These are phyloP conservation scores for Novumbra hubbsi DNA, from an alignment of 2,797 vertebrate genomes.

Conservation along the genomic window DNA sequence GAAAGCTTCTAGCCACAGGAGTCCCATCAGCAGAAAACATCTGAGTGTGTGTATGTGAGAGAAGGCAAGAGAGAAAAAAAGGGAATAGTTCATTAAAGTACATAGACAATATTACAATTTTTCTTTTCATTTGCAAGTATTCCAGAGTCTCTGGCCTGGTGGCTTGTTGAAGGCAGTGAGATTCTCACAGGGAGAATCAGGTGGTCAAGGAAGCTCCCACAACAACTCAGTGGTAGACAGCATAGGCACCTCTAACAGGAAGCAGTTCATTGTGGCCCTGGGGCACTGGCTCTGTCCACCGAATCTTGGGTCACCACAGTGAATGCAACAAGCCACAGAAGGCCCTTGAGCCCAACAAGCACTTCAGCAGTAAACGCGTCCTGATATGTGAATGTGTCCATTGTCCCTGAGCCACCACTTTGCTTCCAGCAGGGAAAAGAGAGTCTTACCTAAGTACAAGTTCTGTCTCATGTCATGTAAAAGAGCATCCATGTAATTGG, in stretches of 20 bases:
- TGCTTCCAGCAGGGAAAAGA: slow-evolving; percentile 40
- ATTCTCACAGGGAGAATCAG: slow-evolving; percentile 45
- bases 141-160: slow-evolving; percentile 46
- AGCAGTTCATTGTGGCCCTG: slow-evolving; percentile 36
- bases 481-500: slow-evolving; percentile 69
- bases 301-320: slow-evolving; percentile 47
- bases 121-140: slow-evolving; percentile 45
- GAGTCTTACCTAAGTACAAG: slow-evolving; percentile 55
- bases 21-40: slow-evolving; percentile 39
- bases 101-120: slow-evolving; percentile 12
- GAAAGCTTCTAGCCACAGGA: slow-evolving; percentile 23
- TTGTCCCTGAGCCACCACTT: slow-evolving; percentile 65
- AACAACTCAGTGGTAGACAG: slow-evolving; percentile 39
- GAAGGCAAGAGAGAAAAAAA: slow-evolving; percentile 11
- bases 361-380: slow-evolving; percentile 75
- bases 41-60: background rate
- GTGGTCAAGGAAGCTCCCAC: slow-evolving; percentile 19
- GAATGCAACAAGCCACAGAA: slow-evolving; percentile 60
- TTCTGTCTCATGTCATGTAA: slow-evolving; percentile 53
- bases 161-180: background rate
- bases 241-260: slow-evolving; percentile 27
- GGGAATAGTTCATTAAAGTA: background rate
- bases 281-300: slow-evolving; percentile 53
- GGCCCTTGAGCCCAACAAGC: slow-evolving; percentile 71
- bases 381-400: slow-evolving; percentile 75